Evolutionary conservation across 2,113 vertebrate genomes (phyloP), one percentile per base, ranked within the genome.

Genomic region (Desmodus rotundus): DNA sequence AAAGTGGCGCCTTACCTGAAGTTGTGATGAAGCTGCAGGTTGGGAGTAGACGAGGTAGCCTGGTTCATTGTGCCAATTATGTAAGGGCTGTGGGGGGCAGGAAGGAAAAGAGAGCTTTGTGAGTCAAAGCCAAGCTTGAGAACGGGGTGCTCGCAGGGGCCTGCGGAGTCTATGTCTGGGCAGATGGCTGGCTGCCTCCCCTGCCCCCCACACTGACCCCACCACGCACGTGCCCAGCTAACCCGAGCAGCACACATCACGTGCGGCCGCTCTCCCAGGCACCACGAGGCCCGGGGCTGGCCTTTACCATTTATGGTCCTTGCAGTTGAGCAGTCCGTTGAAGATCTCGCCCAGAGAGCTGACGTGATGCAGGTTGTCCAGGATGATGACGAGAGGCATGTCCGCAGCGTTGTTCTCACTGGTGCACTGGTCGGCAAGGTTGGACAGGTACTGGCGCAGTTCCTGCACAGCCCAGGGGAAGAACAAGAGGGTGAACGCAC

Each of bases 11-110:
- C 96, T 95, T 98, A 99, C 99, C 99, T 99, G 99, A 99, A 99
- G 98, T 99, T 99, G 96, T 99, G 99, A 95, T 99, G 99, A 76
- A 99, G 99, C 96, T 99, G 99, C 94, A 99, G 98, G 97, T 99
- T 99, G 76, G 99, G 99, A 41, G 99, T 99, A 4, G 99, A 99
- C 8, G 99, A 99, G 20, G 99, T 99, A 74, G 99, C 99, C 98
- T 99, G 99, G 98, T 99, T 99, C 99, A 99, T 99, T 12, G 99
- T 99, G 94, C 99, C 99, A 20, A 99, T 99, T 92, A 99, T 99
- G 83, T 99, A 99, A 0, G 99, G 99, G 56, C 99, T 99, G 93
- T n/a, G 33, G 58, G 78, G 41, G 89, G 89, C 93, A 24, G 52
- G 7, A 50, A 6, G 5, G 54, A 24, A 31, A 5, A 54, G n/a